These are phyloP conservation scores for Stegastes partitus DNA, from an alignment of 2,113 vertebrate species.

Conservation along the genomic window DNA sequence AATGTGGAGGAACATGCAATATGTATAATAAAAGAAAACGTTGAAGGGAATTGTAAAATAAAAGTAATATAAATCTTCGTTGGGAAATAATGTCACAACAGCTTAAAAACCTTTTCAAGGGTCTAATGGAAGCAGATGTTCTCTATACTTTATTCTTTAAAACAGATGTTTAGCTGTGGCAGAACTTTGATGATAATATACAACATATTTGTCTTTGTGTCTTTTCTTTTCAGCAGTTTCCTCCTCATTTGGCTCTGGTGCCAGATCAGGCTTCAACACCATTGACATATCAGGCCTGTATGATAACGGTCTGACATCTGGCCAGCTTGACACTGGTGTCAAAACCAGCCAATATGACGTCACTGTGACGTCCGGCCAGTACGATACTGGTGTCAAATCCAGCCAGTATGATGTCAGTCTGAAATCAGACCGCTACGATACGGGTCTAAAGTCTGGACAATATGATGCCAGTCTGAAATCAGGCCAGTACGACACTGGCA, in stretches of 20 bases:
- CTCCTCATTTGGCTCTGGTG: constrained; percentile 50
- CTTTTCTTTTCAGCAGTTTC: constrained; percentile 52
- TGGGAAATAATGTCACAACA: too few relatives aligned
- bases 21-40: too few relatives aligned
- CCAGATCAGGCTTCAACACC: constrained; percentile 53
- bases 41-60: too few relatives aligned
- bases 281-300: constrained; percentile 60
- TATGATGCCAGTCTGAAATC: constrained; percentile 18
- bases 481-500: constrained; percentile 36
- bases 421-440: constrained; percentile 30
- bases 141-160: neutral
- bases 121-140: too few relatives aligned
- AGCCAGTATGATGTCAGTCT: constrained; percentile 19
- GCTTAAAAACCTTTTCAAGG: too few relatives aligned
- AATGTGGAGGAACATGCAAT: too few relatives aligned
- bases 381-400: constrained; percentile 17
- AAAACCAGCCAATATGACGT: constrained; percentile 49
- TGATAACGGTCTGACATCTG: constrained; percentile 36
- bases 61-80: too few relatives aligned
- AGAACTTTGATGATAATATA: neutral
- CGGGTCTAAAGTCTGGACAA: constrained; percentile 27
- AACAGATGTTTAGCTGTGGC: neutral
- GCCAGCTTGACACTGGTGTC: constrained; percentile 29
- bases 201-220: constrained; percentile 12
- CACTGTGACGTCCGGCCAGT: constrained; percentile 14